Percentiles rank a stretch among this genome's conserved stretches.
Evolutionary conservation across 2,797 vertebrate genomes (phyloP).

Genomic region (Borostomias antarcticus): DNA sequence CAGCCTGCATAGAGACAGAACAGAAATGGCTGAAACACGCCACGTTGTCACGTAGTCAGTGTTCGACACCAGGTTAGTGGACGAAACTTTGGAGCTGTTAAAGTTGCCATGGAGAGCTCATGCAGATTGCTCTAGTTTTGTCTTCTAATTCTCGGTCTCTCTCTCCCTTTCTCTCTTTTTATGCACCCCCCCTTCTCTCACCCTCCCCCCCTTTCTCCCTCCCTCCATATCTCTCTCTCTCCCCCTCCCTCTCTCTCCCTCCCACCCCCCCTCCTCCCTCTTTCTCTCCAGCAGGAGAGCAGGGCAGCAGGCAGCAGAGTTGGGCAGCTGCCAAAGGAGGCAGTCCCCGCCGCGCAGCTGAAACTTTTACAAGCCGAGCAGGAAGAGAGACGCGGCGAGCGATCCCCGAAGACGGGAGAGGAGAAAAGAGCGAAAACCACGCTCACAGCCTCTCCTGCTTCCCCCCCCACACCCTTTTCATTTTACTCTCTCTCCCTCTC

Average conservation of each 20-base stretch:
- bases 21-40: no score
- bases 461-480: not conserved
- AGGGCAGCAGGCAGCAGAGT: slow-evolving; percentile 67
- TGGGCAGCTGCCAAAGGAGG: slow-evolving; percentile 78
- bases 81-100: not conserved
- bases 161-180: slow-evolving; percentile 65
- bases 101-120: slow-evolving; percentile 18
- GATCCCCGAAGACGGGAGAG: slow-evolving; percentile 62
- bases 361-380: slow-evolving; percentile 80
- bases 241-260: no score
- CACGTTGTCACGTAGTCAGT: no score
- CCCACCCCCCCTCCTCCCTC: no score
- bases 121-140: slow-evolving; percentile 11
- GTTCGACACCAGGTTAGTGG: not conserved
- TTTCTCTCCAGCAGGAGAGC: slow-evolving; percentile 60
- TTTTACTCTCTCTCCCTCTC: slow-evolving; percentile 32
- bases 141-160: slow-evolving; percentile 38
- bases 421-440: slow-evolving; percentile 61
- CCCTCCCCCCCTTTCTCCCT: slow-evolving; percentile 22
- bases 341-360: slow-evolving; percentile 71
- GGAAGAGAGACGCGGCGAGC: slow-evolving; percentile 71
- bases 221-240: slow-evolving; percentile 30
- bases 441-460: slow-evolving; percentile 23
- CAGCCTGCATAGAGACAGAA: not conserved
- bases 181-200: slow-evolving; percentile 62